Evolutionary conservation across 2,888 invertebrate species (phyloP).

Genomic region (Eupithecia abbreviata): DNA sequence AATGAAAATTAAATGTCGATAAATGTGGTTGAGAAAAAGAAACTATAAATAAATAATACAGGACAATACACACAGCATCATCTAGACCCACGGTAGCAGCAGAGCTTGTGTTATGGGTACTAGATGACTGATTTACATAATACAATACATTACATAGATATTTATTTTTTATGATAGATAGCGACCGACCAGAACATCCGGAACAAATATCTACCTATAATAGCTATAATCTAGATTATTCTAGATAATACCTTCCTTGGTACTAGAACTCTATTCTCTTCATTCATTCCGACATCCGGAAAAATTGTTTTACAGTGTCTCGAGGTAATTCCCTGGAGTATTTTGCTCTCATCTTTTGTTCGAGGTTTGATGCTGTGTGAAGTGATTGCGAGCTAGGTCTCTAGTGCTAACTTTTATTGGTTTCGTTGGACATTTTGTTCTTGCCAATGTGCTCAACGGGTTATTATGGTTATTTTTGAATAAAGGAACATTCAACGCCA

Average conservation of each 20-base stretch:
- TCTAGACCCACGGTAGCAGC: too few relatives aligned
- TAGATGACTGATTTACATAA: too few relatives aligned
- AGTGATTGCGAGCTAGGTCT: constrained; percentile 6
- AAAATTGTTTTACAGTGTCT: not conserved
- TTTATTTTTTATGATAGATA: too few relatives aligned
- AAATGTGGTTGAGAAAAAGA: not conserved
- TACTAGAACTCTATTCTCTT: not conserved
- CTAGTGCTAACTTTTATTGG: constrained; percentile 5
- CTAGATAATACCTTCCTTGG: not conserved
- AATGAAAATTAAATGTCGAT: too few relatives aligned
- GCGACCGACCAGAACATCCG: too few relatives aligned
- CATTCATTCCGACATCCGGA: constrained; percentile 1
- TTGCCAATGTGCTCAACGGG: not conserved
- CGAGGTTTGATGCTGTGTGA: not conserved
- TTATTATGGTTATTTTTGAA: not conserved
- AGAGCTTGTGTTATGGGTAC: too few relatives aligned
- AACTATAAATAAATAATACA: not conserved
- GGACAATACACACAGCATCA: too few relatives aligned
- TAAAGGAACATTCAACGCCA: not conserved
- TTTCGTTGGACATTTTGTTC: not conserved
- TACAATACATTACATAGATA: too few relatives aligned
- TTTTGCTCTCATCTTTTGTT: not conserved
- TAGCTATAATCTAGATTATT: too few relatives aligned
- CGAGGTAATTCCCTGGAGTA: not conserved
- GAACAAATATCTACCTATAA: too few relatives aligned